Conservation (phyloP, 2,113 vertebrate species). For the Sylvia atricapilla region DNA sequence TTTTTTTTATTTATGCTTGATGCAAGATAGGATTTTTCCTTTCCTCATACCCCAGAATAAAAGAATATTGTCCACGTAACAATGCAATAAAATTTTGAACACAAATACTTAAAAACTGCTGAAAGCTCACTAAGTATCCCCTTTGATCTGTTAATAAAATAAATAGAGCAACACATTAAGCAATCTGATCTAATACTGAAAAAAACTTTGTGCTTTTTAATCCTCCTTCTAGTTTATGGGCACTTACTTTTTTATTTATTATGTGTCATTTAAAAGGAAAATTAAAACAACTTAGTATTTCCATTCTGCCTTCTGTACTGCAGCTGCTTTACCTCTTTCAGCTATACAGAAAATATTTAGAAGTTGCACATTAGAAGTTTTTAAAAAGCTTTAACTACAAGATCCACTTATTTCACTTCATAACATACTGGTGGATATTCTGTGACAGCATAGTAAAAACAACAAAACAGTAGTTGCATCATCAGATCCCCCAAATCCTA, state of each 20-base stretch:
- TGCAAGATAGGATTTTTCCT: not conserved
- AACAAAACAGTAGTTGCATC: not conserved
- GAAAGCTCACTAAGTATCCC: not conserved
- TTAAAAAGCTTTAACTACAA: not conserved
- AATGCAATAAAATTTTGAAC: not conserved
- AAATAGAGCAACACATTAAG: not conserved
- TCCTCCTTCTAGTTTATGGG: not conserved
- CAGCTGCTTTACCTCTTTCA: not conserved
- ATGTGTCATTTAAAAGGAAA: not conserved
- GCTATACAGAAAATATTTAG: not conserved
- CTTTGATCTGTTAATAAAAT: not conserved
- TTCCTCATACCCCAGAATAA: not conserved
- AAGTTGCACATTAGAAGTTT: not conserved
- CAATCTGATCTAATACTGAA: constrained; percentile 36
- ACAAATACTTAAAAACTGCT: not conserved
- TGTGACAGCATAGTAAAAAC: not conserved
- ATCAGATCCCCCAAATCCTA: not conserved
- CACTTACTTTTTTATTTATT: not conserved
- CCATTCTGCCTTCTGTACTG: not conserved
- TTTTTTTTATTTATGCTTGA: not conserved
- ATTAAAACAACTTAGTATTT: not conserved
- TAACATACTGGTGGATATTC: not conserved
- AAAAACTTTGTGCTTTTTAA: constrained; percentile 32
- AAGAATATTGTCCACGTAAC: not conserved
- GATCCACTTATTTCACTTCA: not conserved